These are phyloP conservation scores for Cynopterus brachyotis DNA, from an alignment of 2,113 vertebrate genomes.

Conservation along the genomic window DNA sequence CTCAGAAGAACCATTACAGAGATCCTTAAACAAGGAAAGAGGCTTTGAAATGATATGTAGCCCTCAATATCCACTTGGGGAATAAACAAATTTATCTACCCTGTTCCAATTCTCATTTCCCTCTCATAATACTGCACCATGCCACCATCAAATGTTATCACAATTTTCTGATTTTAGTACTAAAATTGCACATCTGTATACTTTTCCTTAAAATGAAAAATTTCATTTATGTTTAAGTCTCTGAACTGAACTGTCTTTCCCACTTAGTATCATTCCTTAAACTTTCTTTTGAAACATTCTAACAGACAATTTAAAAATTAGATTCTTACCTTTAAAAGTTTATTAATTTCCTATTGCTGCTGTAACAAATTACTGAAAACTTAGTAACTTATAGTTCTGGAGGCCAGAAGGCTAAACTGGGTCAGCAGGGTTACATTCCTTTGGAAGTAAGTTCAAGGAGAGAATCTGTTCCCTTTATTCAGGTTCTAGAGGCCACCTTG, in stretches of 20 bases:
- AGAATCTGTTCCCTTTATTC: neutral
- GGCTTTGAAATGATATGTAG: neutral
- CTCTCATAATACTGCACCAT: neutral
- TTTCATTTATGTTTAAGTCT: neutral
- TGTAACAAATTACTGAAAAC: neutral
- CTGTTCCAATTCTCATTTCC: neutral
- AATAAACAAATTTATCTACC: neutral
- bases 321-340: neutral
- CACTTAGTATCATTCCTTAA: neutral
- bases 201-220: conserved; percentile 32
- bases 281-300: neutral
- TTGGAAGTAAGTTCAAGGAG: neutral
- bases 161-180: neutral
- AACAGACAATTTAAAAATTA: neutral
- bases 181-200: neutral
- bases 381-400: neutral
- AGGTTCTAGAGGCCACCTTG: accelerated
- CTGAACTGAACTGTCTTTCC: neutral
- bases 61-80: neutral
- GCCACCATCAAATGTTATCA: neutral
- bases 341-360: neutral
- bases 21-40: neutral
- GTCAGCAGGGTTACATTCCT: neutral
- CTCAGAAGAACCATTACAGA: neutral
- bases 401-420: neutral